Evolutionary conservation across 2,888 invertebrate species (phyloP).

Genomic region (Lutraria lutraria): DNA sequence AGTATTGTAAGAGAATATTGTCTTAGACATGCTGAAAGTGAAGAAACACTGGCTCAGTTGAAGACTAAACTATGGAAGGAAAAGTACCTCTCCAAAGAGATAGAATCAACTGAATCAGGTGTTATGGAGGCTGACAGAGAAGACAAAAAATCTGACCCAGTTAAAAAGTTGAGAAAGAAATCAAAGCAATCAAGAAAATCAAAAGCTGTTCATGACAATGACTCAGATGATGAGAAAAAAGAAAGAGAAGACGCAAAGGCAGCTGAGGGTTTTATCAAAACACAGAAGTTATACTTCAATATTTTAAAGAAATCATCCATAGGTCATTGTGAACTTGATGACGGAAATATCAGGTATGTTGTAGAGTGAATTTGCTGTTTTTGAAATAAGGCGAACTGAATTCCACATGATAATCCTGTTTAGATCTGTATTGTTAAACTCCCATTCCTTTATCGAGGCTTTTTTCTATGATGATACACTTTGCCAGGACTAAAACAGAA

Average conservation of each 20-base stretch:
- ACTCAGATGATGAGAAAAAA: constrained; percentile 20
- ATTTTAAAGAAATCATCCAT: constrained; percentile 53
- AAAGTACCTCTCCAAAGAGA: background rate
- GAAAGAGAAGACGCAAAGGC: constrained; percentile 43
- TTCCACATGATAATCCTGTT: too few species aligned
- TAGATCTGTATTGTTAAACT: too few species aligned
- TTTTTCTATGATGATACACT: too few species aligned
- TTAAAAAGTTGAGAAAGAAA: constrained; percentile 6
- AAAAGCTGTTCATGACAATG: background rate
- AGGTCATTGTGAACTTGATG: background rate
- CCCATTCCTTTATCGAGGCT: too few species aligned
- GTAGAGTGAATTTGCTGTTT: background rate
- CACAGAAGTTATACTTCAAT: constrained; percentile 59
- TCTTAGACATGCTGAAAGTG: constrained; percentile 18
- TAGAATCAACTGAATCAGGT: background rate
- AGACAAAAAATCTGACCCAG: background rate
- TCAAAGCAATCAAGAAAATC: constrained; percentile 2
- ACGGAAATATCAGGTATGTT: background rate
- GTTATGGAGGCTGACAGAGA: background rate
- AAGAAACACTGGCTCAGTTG: background rate
- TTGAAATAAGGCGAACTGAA: too few species aligned
- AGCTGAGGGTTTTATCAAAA: constrained; percentile 60
- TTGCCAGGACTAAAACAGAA: too few species aligned
- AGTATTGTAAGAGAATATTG: constrained; percentile 35
- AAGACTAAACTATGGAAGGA: constrained; percentile 1